Evolutionary conservation across 2,113 vertebrate genomes (phyloP).

Genomic region (Triplophysa tibetana): DNA sequence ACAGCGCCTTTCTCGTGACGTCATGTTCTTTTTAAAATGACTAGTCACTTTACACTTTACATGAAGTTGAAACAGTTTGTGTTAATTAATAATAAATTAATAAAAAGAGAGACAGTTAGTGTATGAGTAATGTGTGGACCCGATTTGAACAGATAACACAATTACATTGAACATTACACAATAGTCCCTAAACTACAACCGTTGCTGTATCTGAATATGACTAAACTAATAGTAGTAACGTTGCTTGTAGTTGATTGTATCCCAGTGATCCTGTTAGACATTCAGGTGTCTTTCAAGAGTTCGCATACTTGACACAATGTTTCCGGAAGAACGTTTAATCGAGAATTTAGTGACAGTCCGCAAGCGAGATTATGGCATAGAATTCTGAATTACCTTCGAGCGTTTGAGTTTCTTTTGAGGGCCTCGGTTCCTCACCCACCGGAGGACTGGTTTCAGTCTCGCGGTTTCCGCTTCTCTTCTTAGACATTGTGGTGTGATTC

Average conservation of each 20-base stretch:
- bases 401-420: conserved; percentile 45
- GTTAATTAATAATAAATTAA: no score
- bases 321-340: background rate
- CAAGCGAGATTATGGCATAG: background rate
- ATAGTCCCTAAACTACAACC: background rate
- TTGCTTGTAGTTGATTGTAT: background rate
- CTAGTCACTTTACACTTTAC: no score
- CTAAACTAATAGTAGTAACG: no score
- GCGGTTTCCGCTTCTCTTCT: conserved; percentile 69
- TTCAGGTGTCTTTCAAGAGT: no score
- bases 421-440: conserved; percentile 57
- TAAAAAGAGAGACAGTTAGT: no score
- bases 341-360: background rate
- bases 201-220: background rate
- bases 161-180: background rate
- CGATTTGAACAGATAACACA: background rate
- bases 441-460: conserved; percentile 59
- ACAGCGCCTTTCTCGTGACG: no score
- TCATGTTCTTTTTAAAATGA: no score
- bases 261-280: background rate
- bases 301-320: no score
- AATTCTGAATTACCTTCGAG: conserved; percentile 62
- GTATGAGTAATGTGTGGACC: no score
- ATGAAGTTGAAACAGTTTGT: no score
- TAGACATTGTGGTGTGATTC: conserved; percentile 62